These are phyloP conservation scores for Didymodactylos carnosus DNA, from an alignment of 2,888 invertebrate genomes.

Conservation along the genomic window DNA sequence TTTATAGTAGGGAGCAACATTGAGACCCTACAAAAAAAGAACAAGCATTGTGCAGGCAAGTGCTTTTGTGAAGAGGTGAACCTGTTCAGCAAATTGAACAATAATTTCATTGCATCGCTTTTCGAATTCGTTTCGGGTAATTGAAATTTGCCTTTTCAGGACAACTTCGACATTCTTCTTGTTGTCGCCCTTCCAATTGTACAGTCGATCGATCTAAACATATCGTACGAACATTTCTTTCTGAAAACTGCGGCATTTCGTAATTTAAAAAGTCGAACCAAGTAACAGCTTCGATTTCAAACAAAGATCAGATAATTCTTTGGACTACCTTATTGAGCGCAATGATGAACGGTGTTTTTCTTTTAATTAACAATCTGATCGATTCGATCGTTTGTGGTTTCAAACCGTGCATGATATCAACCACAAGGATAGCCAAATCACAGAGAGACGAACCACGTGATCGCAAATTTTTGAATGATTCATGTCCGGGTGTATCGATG, in stretches of 20 bases:
- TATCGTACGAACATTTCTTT: too few relatives aligned
- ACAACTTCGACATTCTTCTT: constrained; percentile 74
- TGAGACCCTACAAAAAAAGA: too few relatives aligned
- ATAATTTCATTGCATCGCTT: constrained; percentile 64
- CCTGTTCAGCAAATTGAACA: constrained; percentile 81
- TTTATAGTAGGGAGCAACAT: constrained; percentile 80
- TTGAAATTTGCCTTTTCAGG: constrained; percentile 61
- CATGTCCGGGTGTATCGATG: constrained; percentile 98
- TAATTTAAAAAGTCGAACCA: constrained; percentile 26
- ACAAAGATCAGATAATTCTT: constrained; percentile 33
- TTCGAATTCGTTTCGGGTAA: constrained; percentile 79
- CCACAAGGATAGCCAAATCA: constrained; percentile 77
- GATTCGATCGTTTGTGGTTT: constrained; percentile 98
- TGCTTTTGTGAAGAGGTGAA: too few relatives aligned
- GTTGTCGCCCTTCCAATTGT: constrained; percentile 67
- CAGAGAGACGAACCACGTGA: constrained; percentile 91
- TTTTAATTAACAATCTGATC: constrained; percentile 71
- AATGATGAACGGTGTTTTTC: constrained; percentile 88
- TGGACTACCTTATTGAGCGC: constrained; percentile 72
- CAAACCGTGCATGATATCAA: constrained; percentile 97
- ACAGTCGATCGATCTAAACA: constrained; percentile 50
- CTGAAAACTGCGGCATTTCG: too few relatives aligned
- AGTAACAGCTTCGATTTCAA: not conserved
- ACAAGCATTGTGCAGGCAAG: too few relatives aligned
- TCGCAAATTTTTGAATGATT: constrained; percentile 81